Evolutionary conservation across 2,113 vertebrate species (phyloP).

Genomic region (Mobula birostris): DNA sequence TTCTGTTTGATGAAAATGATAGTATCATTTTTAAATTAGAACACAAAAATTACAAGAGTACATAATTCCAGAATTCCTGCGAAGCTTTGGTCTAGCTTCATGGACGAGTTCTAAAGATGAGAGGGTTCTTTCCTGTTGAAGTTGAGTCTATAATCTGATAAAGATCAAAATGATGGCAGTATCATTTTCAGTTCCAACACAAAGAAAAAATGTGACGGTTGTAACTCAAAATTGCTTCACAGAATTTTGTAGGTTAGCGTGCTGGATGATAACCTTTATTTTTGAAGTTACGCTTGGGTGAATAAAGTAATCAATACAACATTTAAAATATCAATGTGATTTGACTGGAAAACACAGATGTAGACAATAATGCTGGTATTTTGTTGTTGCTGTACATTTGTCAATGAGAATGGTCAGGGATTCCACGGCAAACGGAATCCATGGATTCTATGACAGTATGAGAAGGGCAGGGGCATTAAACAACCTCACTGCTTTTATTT

Average conservation of each 20-base stretch:
- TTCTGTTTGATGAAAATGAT: neutral
- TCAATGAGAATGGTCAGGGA: slow-evolving; percentile 11
- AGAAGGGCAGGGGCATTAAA: neutral
- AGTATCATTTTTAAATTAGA: slow-evolving; percentile 14
- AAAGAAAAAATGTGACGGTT: neutral
- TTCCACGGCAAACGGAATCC: neutral
- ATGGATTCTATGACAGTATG: neutral
- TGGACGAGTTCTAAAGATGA: slow-evolving; percentile 14
- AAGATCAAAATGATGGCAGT: slow-evolving; percentile 18
- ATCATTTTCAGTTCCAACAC: slow-evolving; percentile 21
- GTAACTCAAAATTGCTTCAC: slow-evolving; percentile 28
- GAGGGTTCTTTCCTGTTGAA: slow-evolving; percentile 23
- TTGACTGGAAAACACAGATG: slow-evolving; percentile 27
- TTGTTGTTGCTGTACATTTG: neutral
- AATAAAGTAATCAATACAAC: slow-evolving; percentile 28
- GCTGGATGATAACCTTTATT: slow-evolving; percentile 26
- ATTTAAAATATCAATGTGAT: slow-evolving; percentile 27
- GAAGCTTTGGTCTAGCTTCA: slow-evolving; percentile 5
- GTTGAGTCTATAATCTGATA: slow-evolving; percentile 22
- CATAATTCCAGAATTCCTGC: neutral
- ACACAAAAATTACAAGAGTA: neutral
- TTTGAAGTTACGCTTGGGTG: slow-evolving; percentile 32
- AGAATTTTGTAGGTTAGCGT: slow-evolving; percentile 31
- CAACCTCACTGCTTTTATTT: slow-evolving; percentile 2
- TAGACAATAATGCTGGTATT: slow-evolving; percentile 22